phyloP scores from a whole-genome alignment of 2,888 invertebrate species.

The Morinoia aosen region DNA sequence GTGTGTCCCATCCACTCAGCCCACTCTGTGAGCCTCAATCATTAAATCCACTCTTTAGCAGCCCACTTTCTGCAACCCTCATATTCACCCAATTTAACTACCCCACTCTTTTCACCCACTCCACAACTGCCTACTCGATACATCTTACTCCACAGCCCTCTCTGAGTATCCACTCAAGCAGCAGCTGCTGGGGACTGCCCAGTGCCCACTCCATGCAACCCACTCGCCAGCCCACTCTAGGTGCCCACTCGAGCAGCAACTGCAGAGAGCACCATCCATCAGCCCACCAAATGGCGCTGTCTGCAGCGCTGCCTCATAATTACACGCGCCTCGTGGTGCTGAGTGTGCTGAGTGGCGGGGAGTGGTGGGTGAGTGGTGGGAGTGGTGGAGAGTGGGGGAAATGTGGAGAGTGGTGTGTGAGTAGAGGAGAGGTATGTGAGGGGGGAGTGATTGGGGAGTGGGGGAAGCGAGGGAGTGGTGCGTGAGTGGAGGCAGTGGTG shows the following conservation, averaged over 20 bases:
- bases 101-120: background rate
- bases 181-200: too few relatives aligned
- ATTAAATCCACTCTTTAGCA: too few relatives aligned
- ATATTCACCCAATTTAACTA: background rate
- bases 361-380: background rate
- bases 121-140: background rate
- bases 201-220: too few relatives aligned
- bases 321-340: background rate
- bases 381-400: background rate
- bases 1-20: background rate
- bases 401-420: background rate
- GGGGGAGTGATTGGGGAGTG: too few relatives aligned
- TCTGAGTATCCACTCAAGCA: background rate
- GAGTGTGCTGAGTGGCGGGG: background rate
- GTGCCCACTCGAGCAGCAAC: background rate
- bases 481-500: too few relatives aligned
- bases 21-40: background rate
- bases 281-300: background rate
- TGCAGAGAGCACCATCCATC: background rate
- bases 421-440: background rate
- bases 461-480: too few relatives aligned
- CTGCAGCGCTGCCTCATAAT: background rate
- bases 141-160: background rate
- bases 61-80: background rate
- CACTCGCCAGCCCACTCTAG: background rate